Evolutionary conservation across 1,140 invertebrate species (phyloP).

Genomic region (Papilio dardanus): DNA sequence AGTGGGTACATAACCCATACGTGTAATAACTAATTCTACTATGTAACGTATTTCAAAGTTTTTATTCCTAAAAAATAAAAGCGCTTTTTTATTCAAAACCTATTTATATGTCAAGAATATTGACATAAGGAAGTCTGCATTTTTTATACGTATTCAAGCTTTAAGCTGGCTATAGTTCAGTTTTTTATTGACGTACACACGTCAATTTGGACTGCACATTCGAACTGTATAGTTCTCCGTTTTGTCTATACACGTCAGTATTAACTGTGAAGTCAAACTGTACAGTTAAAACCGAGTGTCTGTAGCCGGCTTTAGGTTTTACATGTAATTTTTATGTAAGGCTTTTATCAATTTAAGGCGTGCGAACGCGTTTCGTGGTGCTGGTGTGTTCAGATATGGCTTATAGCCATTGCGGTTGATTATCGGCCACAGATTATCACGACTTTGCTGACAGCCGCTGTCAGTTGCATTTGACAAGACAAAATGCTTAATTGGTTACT

Average conservation of each 20-base stretch:
- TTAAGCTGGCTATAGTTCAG: too few species aligned
- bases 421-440: slow-evolving; percentile 19
- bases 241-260: too few species aligned
- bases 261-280: too few species aligned
- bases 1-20: too few species aligned
- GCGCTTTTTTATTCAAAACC: background rate
- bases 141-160: too few species aligned
- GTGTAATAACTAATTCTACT: too few species aligned
- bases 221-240: too few species aligned
- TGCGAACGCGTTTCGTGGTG: background rate
- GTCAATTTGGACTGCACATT: too few species aligned
- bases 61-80: too few species aligned
- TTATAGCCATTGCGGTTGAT: slow-evolving; percentile 16
- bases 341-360: background rate
- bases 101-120: background rate
- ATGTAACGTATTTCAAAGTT: background rate
- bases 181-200: too few species aligned
- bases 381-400: background rate
- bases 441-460: slow-evolving; percentile 2
- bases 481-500: slow-evolving; percentile 5
- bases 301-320: background rate
- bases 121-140: background rate
- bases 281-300: too few species aligned
- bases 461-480: slow-evolving; percentile 23
- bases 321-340: background rate